These are phyloP conservation scores for Darevskia nairensis DNA, from an alignment of 2,797 vertebrate species.

Conservation along the genomic window DNA sequence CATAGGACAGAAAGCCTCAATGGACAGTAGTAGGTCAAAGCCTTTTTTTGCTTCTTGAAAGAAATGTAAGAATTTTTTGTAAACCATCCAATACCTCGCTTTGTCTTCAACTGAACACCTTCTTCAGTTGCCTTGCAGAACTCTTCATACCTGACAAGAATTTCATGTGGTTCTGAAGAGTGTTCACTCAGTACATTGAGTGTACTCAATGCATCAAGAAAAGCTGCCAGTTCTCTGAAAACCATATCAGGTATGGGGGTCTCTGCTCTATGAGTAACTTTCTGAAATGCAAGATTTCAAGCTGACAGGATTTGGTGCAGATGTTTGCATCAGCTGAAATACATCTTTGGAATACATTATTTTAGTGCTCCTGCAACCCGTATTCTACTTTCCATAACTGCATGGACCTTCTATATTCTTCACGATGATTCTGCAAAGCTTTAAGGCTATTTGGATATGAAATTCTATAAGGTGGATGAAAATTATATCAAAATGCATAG, in stretches of 20 bases:
- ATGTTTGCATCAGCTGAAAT: neutral
- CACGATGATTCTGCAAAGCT: neutral
- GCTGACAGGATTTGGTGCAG: neutral
- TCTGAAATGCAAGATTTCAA: neutral
- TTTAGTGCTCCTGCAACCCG: neutral
- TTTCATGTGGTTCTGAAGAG: conserved; percentile 22
- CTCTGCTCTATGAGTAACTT: neutral
- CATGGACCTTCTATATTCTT: neutral
- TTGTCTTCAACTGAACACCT: conserved; percentile 20
- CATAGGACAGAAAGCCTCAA: neutral
- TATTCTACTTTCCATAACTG: neutral
- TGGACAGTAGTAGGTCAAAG: neutral
- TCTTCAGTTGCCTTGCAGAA: conserved; percentile 37
- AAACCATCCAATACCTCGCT: neutral
- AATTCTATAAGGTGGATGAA: neutral
- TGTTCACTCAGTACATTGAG: conserved; percentile 19
- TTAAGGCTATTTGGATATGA: neutral
- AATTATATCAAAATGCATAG: neutral
- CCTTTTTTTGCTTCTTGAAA: neutral
- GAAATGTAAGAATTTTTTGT: conserved; percentile 10
- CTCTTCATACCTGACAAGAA: conserved; percentile 19
- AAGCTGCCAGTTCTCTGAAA: conserved; percentile 20
- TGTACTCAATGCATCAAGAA: conserved; percentile 21
- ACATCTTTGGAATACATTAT: neutral
- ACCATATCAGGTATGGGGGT: conserved; percentile 29